Conservation (phyloP, 2,797 vertebrate genomes). For the Apogon hyalosoma region DNA sequence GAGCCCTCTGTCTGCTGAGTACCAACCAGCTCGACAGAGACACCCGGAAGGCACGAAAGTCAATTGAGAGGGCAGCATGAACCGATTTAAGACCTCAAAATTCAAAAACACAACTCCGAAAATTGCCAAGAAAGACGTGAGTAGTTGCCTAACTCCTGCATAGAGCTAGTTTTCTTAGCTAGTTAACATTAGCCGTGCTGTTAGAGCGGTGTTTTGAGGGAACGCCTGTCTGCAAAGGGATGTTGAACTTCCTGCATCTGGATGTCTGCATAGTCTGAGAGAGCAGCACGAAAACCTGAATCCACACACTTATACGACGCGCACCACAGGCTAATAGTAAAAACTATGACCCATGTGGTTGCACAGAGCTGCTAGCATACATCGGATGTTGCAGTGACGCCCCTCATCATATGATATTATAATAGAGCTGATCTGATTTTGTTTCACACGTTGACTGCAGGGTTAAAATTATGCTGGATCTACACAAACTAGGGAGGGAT, state of each 20-base stretch:
- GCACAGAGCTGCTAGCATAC: conserved; percentile 29
- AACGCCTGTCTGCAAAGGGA: conserved; percentile 66
- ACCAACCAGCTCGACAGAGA: conserved; percentile 70
- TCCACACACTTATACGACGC: neutral
- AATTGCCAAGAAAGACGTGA: conserved; percentile 91
- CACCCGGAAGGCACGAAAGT: conserved; percentile 84
- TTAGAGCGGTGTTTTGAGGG: conserved; percentile 54
- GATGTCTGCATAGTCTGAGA: conserved; percentile 33
- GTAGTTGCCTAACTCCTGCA: conserved; percentile 53
- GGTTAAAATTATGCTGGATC: neutral
- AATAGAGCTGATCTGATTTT: conserved; percentile 2
- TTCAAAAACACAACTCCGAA: conserved; percentile 92
- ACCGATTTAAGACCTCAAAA: conserved; percentile 94
- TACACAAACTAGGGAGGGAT: conserved; percentile 12
- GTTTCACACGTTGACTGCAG: neutral
- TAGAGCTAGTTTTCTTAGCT: conserved; percentile 24
- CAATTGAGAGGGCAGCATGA: conserved; percentile 85
- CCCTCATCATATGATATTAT: conserved; percentile 20
- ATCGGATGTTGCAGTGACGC: conserved; percentile 33
- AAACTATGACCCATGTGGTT: conserved; percentile 31
- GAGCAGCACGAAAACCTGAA: conserved; percentile 7
- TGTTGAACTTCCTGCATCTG: conserved; percentile 83
- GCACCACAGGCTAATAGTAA: neutral
- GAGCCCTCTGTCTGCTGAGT: conserved; percentile 40
- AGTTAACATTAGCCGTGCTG: conserved; percentile 58